These are phyloP conservation scores for Aelia acuminata DNA, from an alignment of 2,888 invertebrate species.

Conservation along the genomic window DNA sequence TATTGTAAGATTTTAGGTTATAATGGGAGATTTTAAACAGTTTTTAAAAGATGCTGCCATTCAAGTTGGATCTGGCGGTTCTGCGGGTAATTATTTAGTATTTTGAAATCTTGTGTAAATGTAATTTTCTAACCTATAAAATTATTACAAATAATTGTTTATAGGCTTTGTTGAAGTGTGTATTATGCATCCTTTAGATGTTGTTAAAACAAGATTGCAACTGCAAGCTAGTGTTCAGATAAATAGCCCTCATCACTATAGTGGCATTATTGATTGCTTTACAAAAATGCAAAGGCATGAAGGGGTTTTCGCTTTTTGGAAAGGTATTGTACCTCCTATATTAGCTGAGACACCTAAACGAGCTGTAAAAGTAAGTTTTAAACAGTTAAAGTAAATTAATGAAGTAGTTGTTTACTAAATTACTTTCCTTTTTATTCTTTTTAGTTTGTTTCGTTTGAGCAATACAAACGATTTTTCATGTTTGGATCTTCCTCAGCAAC, in stretches of 20 bases:
- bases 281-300: slow-evolving; percentile 89
- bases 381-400: background rate
- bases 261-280: slow-evolving; percentile 89
- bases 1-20: background rate
- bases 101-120: background rate
- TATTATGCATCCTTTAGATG: slow-evolving; percentile 95
- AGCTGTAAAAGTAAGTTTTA: slow-evolving; percentile 81
- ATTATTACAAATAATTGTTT: slow-evolving; percentile 1
- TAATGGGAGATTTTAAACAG: slow-evolving; percentile 64
- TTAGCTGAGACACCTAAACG: slow-evolving; percentile 95
- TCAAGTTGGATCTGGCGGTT: slow-evolving; percentile 90
- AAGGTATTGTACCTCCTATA: slow-evolving; percentile 94
- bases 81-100: slow-evolving; percentile 76
- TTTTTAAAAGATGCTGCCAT: slow-evolving; percentile 80
- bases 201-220: slow-evolving; percentile 92
- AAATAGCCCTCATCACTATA: slow-evolving; percentile 71
- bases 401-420: too few relatives aligned
- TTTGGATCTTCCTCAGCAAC: slow-evolving; percentile 83
- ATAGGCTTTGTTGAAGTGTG: slow-evolving; percentile 91
- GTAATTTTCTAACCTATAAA: background rate
- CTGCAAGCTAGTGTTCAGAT: slow-evolving; percentile 74
- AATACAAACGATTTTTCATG: slow-evolving; percentile 88
- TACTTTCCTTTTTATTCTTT: too few relatives aligned
- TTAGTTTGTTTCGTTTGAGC: slow-evolving; percentile 93
- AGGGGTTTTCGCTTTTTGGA: slow-evolving; percentile 89